Percentiles rank a stretch among this genome's conserved stretches.
These are phyloP conservation scores for Mola mola DNA, from an alignment of 2,113 vertebrate species.

Conservation along the genomic window DNA sequence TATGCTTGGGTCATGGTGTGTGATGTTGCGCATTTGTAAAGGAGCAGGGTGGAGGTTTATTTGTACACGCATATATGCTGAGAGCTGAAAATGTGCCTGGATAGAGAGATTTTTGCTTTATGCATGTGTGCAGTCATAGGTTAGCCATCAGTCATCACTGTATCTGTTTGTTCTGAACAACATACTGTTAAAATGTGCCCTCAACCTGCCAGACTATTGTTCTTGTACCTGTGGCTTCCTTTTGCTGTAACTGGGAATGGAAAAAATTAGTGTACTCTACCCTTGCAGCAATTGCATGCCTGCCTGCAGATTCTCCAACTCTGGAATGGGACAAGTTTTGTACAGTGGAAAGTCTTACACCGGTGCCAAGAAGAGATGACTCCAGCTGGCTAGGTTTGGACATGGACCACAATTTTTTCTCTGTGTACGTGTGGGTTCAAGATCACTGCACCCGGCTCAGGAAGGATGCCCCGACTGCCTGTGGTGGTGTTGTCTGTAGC, in stretches of 20 bases:
- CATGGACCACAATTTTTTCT: conserved; percentile 18
- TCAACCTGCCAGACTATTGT: conserved; percentile 56
- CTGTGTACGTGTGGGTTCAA: conserved; percentile 24
- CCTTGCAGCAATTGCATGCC: conserved; percentile 32
- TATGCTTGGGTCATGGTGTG: conserved; percentile 38
- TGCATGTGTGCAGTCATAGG: background rate
- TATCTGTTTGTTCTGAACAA: conserved; percentile 30
- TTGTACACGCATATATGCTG: conserved; percentile 11
- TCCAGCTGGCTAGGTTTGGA: conserved; percentile 48
- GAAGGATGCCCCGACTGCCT: conserved; percentile 75
- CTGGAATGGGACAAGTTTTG: conserved; percentile 54
- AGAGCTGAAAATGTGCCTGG: background rate
- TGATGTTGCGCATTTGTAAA: background rate
- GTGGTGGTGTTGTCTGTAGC: conserved; percentile 53
- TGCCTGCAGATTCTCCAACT: conserved; percentile 58
- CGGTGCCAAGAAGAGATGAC: conserved; percentile 66
- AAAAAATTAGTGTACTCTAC: conserved; percentile 61
- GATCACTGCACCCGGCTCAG: conserved; percentile 61
- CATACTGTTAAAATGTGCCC: conserved; percentile 42
- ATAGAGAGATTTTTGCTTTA: conserved; percentile 5
- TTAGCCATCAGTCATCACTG: conserved; percentile 21
- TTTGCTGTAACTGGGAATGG: conserved; percentile 54
- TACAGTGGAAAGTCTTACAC: conserved; percentile 66
- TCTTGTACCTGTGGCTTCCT: conserved; percentile 61
- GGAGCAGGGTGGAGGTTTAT: conserved; percentile 5